These are phyloP conservation scores for Diadegma fenestrale DNA, from an alignment of 2,888 invertebrate genomes.

Conservation along the genomic window DNA sequence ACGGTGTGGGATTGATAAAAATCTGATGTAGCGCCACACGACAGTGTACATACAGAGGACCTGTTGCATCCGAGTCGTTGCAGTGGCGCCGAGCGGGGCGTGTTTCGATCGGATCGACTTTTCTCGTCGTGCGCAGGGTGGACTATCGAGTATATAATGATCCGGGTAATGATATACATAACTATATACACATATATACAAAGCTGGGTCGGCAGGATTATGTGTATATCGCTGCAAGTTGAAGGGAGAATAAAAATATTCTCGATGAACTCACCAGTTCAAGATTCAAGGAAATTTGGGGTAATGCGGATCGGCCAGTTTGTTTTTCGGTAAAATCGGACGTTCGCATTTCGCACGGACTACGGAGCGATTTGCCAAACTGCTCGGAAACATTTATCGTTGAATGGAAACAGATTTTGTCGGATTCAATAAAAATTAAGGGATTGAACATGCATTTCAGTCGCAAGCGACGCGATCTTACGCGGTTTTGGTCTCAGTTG, in stretches of 20 bases:
- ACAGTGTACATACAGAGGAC: slow-evolving; percentile 55
- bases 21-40: slow-evolving; percentile 65
- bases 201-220: slow-evolving; percentile 24
- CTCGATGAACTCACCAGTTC: slow-evolving; percentile 6
- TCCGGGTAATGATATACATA: slow-evolving; percentile 45
- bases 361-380: not conserved
- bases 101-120: slow-evolving; percentile 61
- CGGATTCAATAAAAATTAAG: not conserved
- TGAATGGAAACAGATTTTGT: not conserved
- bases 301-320: not conserved
- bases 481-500: not conserved
- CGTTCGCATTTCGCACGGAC: not conserved
- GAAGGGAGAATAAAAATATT: not conserved
- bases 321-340: not conserved
- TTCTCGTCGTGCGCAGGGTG: slow-evolving; percentile 53
- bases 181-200: slow-evolving; percentile 33
- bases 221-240: slow-evolving; percentile 29
- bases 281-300: not conserved
- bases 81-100: slow-evolving; percentile 67
- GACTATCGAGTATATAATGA: slow-evolving; percentile 60
- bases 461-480: not conserved
- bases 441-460: not conserved
- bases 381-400: not conserved
- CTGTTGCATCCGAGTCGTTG: slow-evolving; percentile 39
- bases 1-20: slow-evolving; percentile 57